Evolutionary conservation across 1,140 invertebrate species (phyloP).

Genomic region (Branchinecta lynchi): DNA sequence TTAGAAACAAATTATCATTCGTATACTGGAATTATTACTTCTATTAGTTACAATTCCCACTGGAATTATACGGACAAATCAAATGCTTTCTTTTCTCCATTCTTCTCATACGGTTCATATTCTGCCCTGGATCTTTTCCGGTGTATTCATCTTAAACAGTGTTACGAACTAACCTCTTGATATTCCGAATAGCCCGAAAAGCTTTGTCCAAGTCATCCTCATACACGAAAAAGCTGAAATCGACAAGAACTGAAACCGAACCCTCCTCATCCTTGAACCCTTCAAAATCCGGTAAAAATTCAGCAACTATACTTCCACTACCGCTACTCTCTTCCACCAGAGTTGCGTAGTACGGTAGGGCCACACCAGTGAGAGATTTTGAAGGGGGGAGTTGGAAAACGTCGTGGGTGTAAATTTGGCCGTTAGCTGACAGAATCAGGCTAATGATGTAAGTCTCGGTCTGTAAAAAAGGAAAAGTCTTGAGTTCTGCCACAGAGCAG

Average conservation of each 20-base stretch:
- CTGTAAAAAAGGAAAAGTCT: too few relatives aligned
- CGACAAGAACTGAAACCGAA: neutral
- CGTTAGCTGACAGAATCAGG: too few relatives aligned
- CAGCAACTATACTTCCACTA: neutral
- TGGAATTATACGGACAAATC: too few relatives aligned
- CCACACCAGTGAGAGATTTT: neutral
- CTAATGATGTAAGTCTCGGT: too few relatives aligned
- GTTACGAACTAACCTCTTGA: neutral
- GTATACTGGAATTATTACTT: too few relatives aligned
- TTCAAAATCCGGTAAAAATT: neutral
- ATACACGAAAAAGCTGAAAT: neutral
- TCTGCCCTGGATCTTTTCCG: too few relatives aligned
- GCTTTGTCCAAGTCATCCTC: neutral
- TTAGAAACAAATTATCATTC: too few relatives aligned
- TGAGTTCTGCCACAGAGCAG: too few relatives aligned
- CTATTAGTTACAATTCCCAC: too few relatives aligned
- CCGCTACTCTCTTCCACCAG: neutral
- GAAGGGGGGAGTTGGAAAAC: neutral
- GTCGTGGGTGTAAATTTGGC: neutral
- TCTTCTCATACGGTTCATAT: too few relatives aligned
- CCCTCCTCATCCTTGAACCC: neutral
- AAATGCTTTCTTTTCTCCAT: too few relatives aligned
- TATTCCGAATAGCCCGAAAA: neutral
- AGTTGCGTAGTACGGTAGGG: neutral
- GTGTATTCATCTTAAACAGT: too few relatives aligned